A percentile compares a stretch with the other conserved stretches of the same genome.
phyloP scores from a whole-genome alignment of 2,797 vertebrate genomes.

The Takifugu ocellatus region DNA sequence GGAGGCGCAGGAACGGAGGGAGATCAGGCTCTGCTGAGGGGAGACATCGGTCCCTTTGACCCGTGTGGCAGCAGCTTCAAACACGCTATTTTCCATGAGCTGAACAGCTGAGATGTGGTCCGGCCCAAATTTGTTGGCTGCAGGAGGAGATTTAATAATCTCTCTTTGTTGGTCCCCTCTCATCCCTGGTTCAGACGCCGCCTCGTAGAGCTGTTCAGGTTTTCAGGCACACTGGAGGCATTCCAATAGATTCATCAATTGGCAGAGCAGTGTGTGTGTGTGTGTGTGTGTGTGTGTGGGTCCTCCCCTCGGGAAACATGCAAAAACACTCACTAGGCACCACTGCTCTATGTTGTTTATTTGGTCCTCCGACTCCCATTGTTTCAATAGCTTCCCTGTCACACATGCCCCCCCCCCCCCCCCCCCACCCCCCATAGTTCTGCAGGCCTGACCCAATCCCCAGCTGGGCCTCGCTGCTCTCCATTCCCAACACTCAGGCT shows the following conservation, averaged over 20 bases:
- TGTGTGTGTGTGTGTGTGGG: conserved; percentile 66
- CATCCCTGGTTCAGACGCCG: conserved; percentile 37
- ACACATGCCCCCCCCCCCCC: no score
- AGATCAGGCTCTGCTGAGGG: conserved; percentile 49
- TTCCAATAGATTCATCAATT: conserved; percentile 77
- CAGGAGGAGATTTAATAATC: conserved; percentile 34
- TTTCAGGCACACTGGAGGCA: conserved; percentile 71
- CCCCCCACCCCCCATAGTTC: no score
- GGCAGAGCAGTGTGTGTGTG: conserved; percentile 71
- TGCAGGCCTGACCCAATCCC: no score
- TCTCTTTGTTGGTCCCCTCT: conserved; percentile 49
- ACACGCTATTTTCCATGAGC: conserved; percentile 6
- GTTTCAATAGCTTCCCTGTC: conserved; percentile 44
- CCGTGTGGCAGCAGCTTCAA: conserved; percentile 8
- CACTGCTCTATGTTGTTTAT: conserved; percentile 47
- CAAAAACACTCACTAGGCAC: conserved; percentile 37
- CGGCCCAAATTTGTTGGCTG: conserved; percentile 14
- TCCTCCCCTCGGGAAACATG: conserved; percentile 56
- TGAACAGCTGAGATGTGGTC: conserved; percentile 11
- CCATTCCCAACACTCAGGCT: no score
- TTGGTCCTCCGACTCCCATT: conserved; percentile 18
- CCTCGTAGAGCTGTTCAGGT: conserved; percentile 55
- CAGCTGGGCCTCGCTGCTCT: no score
- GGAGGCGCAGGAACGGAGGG: conserved; percentile 45
- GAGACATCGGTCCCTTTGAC: conserved; percentile 32